Evolutionary conservation across 2,113 vertebrate genomes (phyloP).

Genomic region (Zootoca vivipara): DNA sequence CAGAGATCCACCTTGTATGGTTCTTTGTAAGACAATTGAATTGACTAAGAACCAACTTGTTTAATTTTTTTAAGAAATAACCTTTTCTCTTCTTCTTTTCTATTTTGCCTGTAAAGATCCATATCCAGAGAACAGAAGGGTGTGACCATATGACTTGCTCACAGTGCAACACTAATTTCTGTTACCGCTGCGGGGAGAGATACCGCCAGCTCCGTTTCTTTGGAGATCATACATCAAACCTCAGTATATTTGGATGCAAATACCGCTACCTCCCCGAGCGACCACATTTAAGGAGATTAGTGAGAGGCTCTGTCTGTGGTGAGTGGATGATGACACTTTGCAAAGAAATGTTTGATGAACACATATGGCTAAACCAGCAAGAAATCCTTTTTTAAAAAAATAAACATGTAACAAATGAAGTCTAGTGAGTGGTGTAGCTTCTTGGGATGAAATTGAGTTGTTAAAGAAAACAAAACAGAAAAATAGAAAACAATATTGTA

Average conservation of each 20-base stretch:
- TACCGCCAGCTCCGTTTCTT: slow-evolving; percentile 97
- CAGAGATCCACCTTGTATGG: not conserved
- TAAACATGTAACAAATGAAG: not conserved
- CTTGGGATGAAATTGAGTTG: not conserved
- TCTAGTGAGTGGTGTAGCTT: not conserved
- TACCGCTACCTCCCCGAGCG: slow-evolving; percentile 97
- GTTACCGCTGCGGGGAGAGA: slow-evolving; percentile 96
- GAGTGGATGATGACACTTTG: slow-evolving; percentile 64
- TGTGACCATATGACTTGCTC: slow-evolving; percentile 98
- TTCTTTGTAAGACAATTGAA: not conserved
- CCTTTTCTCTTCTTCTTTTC: not conserved
- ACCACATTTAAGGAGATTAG: slow-evolving; percentile 93
- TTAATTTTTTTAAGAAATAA: slow-evolving; percentile 7
- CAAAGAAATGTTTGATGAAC: not conserved
- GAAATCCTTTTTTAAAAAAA: not conserved
- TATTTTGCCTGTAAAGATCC: slow-evolving; percentile 80
- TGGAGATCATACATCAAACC: slow-evolving; percentile 97
- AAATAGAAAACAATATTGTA: not conserved
- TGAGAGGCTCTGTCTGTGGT: slow-evolving; percentile 97
- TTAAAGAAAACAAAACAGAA: not conserved
- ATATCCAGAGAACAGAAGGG: slow-evolving; percentile 97
- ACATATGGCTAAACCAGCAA: accelerated
- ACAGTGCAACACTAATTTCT: slow-evolving; percentile 98
- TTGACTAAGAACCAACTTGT: not conserved
- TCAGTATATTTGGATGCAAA: slow-evolving; percentile 99